A percentile compares a stretch with the other conserved stretches of the same genome.
These are phyloP conservation scores for Philotrypesis tridentata DNA, from an alignment of 1,140 invertebrate species.

Conservation along the genomic window DNA sequence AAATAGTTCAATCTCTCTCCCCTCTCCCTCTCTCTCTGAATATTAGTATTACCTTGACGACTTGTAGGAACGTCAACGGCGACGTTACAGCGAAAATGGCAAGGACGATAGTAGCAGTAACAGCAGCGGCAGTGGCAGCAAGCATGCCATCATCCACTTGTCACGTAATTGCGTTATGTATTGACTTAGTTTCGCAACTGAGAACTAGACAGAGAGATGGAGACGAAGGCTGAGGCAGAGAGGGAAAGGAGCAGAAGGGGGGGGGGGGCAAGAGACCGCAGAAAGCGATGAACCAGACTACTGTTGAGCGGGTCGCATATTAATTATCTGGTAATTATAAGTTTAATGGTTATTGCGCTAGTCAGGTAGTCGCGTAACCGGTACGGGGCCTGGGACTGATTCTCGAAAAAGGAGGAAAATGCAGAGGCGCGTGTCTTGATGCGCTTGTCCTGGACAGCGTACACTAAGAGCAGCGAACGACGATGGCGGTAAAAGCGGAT, in stretches of 20 bases:
- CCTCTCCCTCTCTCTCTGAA: not conserved
- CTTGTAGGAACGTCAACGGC: not conserved
- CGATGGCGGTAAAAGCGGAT: not conserved
- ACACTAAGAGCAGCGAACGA: not conserved
- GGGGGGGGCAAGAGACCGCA: slow-evolving; percentile 30
- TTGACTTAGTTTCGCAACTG: slow-evolving; percentile 67
- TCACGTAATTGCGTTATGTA: slow-evolving; percentile 69
- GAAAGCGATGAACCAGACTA: slow-evolving; percentile 34
- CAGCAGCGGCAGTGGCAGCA: no score
- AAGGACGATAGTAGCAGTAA: not conserved
- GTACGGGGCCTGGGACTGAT: not conserved
- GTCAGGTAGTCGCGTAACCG: not conserved
- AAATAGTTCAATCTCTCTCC: no score
- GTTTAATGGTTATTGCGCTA: slow-evolving; percentile 61
- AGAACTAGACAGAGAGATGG: not conserved
- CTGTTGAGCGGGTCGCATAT: slow-evolving; percentile 62
- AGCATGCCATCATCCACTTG: slow-evolving; percentile 60
- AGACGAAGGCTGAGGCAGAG: no score
- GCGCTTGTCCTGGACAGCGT: not conserved
- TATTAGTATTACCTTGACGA: not conserved
- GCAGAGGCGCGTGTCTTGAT: not conserved
- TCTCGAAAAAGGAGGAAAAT: not conserved
- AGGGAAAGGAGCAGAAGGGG: slow-evolving; percentile 9
- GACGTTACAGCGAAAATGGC: slow-evolving; percentile 6
- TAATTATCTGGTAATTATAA: slow-evolving; percentile 70